Percentiles rank a stretch among this genome's conserved stretches.
phyloP scores from a whole-genome alignment of 2,113 vertebrate species.

The Seriola dumerili region DNA sequence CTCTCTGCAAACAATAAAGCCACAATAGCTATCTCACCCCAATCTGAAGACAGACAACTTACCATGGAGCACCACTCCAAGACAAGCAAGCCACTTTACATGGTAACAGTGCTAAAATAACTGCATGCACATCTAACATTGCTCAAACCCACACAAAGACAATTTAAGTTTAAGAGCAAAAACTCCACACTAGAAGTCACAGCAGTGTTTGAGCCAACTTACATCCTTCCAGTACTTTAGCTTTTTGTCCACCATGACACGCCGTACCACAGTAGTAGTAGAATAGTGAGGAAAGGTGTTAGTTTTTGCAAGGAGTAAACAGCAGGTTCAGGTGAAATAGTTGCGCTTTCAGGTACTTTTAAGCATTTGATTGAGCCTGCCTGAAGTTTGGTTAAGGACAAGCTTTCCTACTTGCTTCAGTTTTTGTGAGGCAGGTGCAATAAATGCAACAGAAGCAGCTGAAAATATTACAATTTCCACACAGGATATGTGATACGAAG shows the following conservation, averaged over 20 bases:
- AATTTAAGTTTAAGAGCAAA: slow-evolving; percentile 38
- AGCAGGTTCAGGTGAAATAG: slow-evolving; percentile 55
- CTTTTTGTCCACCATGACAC: slow-evolving; percentile 91
- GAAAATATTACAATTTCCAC: slow-evolving; percentile 24
- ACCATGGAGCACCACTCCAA: slow-evolving; percentile 51
- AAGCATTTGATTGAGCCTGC: slow-evolving; percentile 34
- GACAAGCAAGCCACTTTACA: slow-evolving; percentile 41
- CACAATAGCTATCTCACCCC: background rate
- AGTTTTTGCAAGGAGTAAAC: slow-evolving; percentile 83
- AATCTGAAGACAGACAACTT: slow-evolving; percentile 9
- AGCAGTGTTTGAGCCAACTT: slow-evolving; percentile 85
- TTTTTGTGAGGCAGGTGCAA: slow-evolving; percentile 40
- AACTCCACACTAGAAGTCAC: slow-evolving; percentile 65
- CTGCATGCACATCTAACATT: slow-evolving; percentile 71
- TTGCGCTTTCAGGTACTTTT: slow-evolving; percentile 46
- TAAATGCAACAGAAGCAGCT: slow-evolving; percentile 55
- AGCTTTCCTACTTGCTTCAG: background rate
- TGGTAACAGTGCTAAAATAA: slow-evolving; percentile 25
- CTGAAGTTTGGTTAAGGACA: background rate
- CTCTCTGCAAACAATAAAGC: slow-evolving; percentile 29
- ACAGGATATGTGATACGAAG: slow-evolving; percentile 1
- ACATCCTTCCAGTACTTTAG: slow-evolving; percentile 99
- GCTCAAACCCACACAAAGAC: slow-evolving; percentile 47
- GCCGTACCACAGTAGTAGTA: slow-evolving; percentile 87
- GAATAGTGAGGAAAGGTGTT: slow-evolving; percentile 87